Evolutionary conservation across 2,888 invertebrate genomes (phyloP), one percentile per base, ranked within the genome.

Genomic region (Thelaira solivaga): DNA sequence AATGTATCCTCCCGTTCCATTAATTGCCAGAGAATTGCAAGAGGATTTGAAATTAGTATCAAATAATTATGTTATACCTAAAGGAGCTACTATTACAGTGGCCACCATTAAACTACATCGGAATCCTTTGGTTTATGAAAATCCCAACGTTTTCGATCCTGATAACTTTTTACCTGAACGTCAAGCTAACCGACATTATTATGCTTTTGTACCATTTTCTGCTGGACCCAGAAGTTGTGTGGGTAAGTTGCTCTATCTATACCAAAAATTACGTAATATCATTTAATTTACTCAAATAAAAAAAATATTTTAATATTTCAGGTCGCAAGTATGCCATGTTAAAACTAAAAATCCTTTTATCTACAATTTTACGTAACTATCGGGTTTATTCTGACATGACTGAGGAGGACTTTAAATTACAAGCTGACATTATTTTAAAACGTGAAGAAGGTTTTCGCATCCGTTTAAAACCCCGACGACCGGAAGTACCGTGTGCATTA

Each of bases 131-230:
- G 91, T 93, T 57, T 96, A 94, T 88, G 92, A 94, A 7, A 93
- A 96, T 88, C 94, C 96, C 0, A 90, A 92, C 45, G 91, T 90
- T 80, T 96, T 95, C 86, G 91, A 96, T 89, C 96, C 96, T 1
- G 96, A 96, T 87, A 94, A 96, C 86, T 96, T 96, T 90, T 90
- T 95, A 80, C 94, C 95, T 0, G 96, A 96, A 85, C 92, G 91
- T 81, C 93, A 93, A 77, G 93, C 93, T 55, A 92, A 92, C 82
- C 92, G 96, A 76, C 95, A 96, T 85, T 95, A 94, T 85, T 95
- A 95, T 86, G 92, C 94, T 4, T 95, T 93, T 84, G 92, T 95
- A 62, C 95, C 95, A 10, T 95, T 95, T 91, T 95, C 94, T 59
- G 95, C 95, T 76, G 95, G 95, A 39, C 95, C 95, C 4, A 92